Evolutionary conservation across 2,888 invertebrate species (phyloP).

Genomic region (Melanchra persicariae): DNA sequence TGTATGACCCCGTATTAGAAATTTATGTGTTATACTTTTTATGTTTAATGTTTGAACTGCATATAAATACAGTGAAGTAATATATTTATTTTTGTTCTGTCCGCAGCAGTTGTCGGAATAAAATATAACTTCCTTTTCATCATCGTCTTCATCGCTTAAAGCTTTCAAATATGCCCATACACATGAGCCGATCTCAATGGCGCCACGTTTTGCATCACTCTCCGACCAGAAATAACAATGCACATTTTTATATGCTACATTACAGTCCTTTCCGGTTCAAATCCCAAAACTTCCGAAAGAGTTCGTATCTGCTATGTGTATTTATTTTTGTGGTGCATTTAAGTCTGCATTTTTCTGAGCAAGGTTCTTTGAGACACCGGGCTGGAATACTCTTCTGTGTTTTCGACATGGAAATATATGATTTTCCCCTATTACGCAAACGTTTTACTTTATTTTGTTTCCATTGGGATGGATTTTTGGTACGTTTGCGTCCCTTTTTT

Average conservation of each 20-base stretch:
- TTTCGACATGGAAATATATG: slow-evolving; percentile 1
- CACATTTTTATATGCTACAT: no score
- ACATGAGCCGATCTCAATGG: neutral
- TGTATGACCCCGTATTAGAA: neutral
- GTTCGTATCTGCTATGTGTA: neutral
- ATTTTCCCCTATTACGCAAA: neutral
- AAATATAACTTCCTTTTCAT: slow-evolving; percentile 1
- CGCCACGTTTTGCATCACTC: neutral
- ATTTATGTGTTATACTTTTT: slow-evolving; percentile 3
- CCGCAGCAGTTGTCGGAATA: slow-evolving; percentile 9
- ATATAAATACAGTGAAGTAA: slow-evolving; percentile 2
- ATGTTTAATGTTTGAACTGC: slow-evolving; percentile 10
- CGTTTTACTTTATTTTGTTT: slow-evolving; percentile 18
- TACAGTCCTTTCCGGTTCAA: no score
- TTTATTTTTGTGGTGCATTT: neutral
- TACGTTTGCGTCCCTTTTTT: slow-evolving; percentile 8
- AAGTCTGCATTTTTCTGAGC: slow-evolving; percentile 23
- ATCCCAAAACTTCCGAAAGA: neutral
- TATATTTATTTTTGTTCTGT: neutral
- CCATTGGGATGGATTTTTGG: slow-evolving; percentile 17
- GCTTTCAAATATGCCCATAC: neutral
- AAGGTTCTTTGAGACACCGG: slow-evolving; percentile 20
- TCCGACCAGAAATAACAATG: slow-evolving; percentile 5
- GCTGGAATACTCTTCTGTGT: slow-evolving; percentile 25
- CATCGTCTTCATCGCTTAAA: neutral